These are phyloP conservation scores for Cheirogaleus major DNA, from an alignment of 2,797 vertebrate species.

Conservation along the genomic window DNA sequence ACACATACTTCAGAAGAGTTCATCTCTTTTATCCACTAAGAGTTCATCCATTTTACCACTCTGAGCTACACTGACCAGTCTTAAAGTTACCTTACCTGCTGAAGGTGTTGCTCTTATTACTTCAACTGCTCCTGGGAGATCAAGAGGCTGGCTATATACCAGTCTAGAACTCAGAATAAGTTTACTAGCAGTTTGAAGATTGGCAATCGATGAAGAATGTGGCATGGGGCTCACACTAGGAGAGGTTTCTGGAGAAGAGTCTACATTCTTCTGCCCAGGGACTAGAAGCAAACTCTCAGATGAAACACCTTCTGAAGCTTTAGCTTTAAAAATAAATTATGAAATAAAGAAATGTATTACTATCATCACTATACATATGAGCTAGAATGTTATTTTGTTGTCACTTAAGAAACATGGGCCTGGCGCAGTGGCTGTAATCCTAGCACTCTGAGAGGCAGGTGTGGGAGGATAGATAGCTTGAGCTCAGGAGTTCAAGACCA, in stretches of 20 bases:
- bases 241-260: constrained; percentile 93
- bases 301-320: constrained; percentile 83
- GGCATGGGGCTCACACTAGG: constrained; percentile 91
- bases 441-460: too few species aligned
- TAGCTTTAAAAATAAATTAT: constrained; percentile 85
- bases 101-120: constrained; percentile 97
- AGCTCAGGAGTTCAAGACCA: too few species aligned
- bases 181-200: constrained; percentile 98
- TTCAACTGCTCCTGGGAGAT: constrained; percentile 95
- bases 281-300: constrained; percentile 92
- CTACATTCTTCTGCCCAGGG: constrained; percentile 89
- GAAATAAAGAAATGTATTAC: constrained; percentile 23
- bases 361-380: neutral
- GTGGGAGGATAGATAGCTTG: too few species aligned
- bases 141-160: constrained; percentile 95
- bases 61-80: neutral
- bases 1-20: neutral
- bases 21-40: neutral
- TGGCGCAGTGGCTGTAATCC: too few species aligned
- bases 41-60: neutral
- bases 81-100: constrained; percentile 88
- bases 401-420: neutral
- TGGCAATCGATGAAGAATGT: constrained; percentile 97
- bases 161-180: constrained; percentile 97
- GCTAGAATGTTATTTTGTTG: neutral